Evolutionary conservation across 2,113 vertebrate species (phyloP), one percentile per base, ranked within the genome.

Genomic region (Macquaria australasica): DNA sequence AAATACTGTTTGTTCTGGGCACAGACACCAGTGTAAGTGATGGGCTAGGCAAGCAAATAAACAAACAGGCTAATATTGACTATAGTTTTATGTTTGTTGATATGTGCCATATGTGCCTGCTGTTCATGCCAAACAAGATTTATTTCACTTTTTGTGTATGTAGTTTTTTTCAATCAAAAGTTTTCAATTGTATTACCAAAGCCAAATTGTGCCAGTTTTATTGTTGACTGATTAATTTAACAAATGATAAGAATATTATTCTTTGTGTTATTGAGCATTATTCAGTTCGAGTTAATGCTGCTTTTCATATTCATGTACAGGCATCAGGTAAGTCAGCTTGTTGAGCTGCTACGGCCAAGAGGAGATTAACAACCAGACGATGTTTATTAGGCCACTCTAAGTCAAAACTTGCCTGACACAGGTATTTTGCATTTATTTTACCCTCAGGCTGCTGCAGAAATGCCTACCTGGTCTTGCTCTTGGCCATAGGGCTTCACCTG

Each of bases 11-110:
- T 96, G 94, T 91, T 93, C 88, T 96, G 94, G 83, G 70, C 95
- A 90, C 86, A 91, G 90, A 91, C 94, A 82, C 76, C 91, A 92
- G 85, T 90, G 88, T 91, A 89, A 92, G 94, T 94, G 93, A 93
- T 95, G 93, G 91, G 93, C 94, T 91, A 86, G 95, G 94, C 94
- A 95, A 92, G 81, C 90, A 92, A 95, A 95, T 93, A 96, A 90
- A 91, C 79, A 88, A 87, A 90, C 80, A 95, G 90, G 89, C 94
- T 95, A 95, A 96, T 96, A 95, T 96, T 96, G 96, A 96, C 94
- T 92, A 93, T 94, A 90, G 91, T 88, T 92, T 83, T 92, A 90
- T 92, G 93, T 89, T 87, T 90, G 82, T 95, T 89, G 72, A 60
- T 81, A 58, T 75, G 81, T 55, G 82, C 91, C 84, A 78, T 91